Percentiles rank a stretch among this genome's conserved stretches.
Conservation (phyloP, 2,113 vertebrate genomes). For the Aplodontia rufa region DNA sequence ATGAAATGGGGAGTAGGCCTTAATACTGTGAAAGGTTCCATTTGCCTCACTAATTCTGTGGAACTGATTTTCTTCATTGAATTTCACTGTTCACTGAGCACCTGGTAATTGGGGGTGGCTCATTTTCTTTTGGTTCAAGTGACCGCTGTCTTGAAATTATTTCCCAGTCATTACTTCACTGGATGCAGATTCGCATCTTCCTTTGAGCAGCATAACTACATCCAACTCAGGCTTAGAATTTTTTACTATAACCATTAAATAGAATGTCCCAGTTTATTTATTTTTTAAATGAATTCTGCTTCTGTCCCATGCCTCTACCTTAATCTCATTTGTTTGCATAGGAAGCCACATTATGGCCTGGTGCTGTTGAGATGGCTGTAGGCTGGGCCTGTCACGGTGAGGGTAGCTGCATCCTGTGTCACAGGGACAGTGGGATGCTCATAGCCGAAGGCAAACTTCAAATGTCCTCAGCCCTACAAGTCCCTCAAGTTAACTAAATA, state of each 20-base stretch:
- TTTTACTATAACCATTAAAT: no score
- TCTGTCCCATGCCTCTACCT: not conserved
- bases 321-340: not conserved
- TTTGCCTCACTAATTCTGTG: not conserved
- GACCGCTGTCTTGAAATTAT: not conserved
- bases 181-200: not conserved
- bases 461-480: not conserved
- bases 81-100: not conserved
- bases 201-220: not conserved
- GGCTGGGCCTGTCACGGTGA: rapidly evolving
- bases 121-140: not conserved
- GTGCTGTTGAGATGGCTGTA: not conserved
- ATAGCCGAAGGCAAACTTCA: not conserved
- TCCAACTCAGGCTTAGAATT: not conserved
- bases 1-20: not conserved
- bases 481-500: not conserved
- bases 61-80: not conserved
- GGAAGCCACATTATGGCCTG: not conserved
- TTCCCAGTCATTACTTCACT: not conserved
- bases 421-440: not conserved
- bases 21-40: not conserved
- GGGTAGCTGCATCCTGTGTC: rapidly evolving
- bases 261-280: not conserved
- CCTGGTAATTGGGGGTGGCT: not conserved
- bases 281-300: not conserved